A percentile compares a stretch with the other conserved stretches of the same genome.
phyloP scores from a whole-genome alignment of 1,140 invertebrate species.

The Pseudomyrmex gracilis region DNA sequence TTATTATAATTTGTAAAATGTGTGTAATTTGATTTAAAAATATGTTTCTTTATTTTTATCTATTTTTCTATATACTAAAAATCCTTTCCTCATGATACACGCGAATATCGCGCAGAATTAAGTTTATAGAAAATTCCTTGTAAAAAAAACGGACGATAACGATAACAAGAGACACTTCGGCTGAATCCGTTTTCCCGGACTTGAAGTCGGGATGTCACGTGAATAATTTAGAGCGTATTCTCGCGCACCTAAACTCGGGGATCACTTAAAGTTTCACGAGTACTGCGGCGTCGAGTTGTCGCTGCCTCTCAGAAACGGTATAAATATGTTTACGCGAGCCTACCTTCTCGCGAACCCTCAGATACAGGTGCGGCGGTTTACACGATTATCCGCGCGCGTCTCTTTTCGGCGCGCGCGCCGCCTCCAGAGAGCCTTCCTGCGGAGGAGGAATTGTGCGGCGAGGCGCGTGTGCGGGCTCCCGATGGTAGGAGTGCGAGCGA shows the following conservation, averaged over 20 bases:
- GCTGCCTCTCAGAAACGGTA: conserved; percentile 9
- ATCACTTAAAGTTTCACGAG: conserved; percentile 40
- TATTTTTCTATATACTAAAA: not conserved
- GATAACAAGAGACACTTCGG: conserved; percentile 1
- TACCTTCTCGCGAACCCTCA: conserved; percentile 2
- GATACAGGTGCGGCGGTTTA: conserved; percentile 67
- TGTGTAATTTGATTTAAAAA: not conserved
- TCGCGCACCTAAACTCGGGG: conserved; percentile 42
- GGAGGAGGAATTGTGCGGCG: not conserved
- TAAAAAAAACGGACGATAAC: conserved; percentile 7
- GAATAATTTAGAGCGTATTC: conserved; percentile 51
- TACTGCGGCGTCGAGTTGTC: conserved; percentile 29
- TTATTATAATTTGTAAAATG: not conserved
- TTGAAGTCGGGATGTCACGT: conserved; percentile 47
- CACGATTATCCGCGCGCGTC: conserved; percentile 63
- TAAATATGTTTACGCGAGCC: conserved; percentile 65
- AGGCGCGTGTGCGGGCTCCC: conserved; percentile 22
- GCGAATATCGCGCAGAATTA: not conserved
- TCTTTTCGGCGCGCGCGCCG: conserved; percentile 46
- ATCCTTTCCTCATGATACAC: not conserved
- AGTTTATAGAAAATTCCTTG: not conserved
- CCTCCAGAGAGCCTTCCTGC: not conserved
- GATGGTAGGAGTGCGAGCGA: conserved; percentile 74
- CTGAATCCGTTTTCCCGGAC: conserved; percentile 8
- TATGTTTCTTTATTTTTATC: not conserved